Percentiles rank a stretch among this genome's conserved stretches.
Evolutionary conservation across 1,140 invertebrate genomes (phyloP).

Genomic region (Neodiprion lecontei): DNA sequence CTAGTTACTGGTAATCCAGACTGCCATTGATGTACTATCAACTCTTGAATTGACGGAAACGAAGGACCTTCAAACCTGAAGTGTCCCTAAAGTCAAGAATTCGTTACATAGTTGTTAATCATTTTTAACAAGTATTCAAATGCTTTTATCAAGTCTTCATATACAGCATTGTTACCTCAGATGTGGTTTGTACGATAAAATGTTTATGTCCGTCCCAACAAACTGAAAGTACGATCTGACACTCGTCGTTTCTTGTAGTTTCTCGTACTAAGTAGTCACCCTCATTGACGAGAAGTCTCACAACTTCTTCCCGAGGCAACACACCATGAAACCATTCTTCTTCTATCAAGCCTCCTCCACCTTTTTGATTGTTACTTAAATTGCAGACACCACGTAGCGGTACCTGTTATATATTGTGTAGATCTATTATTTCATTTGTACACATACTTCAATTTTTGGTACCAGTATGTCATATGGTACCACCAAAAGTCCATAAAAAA

Average conservation of each 20-base stretch:
- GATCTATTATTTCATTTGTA: no score
- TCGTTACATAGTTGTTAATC: constrained; percentile 18
- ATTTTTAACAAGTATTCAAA: no score
- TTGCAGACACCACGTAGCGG: constrained; percentile 48
- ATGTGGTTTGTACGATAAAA: constrained; percentile 95
- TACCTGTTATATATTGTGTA: constrained; percentile 37
- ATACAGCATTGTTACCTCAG: constrained; percentile 68
- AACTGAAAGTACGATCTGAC: constrained; percentile 93
- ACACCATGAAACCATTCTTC: constrained; percentile 99
- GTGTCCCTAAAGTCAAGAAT: constrained; percentile 71
- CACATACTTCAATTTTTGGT: constrained; percentile 16
- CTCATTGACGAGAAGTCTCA: constrained; percentile 83
- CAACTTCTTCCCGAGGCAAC: constrained; percentile 93
- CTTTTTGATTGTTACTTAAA: constrained; percentile 50
- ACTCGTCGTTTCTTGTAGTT: constrained; percentile 90
- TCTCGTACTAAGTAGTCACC: constrained; percentile 95
- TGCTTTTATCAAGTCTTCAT: background rate
- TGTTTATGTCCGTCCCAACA: constrained; percentile 96
- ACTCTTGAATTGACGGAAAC: constrained; percentile 90
- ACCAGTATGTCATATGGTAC: background rate
- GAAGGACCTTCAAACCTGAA: constrained; percentile 93
- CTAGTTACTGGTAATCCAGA: constrained; percentile 87
- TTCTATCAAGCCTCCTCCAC: constrained; percentile 69
- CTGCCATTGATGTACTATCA: constrained; percentile 87
- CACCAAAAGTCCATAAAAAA: constrained; percentile 8